phyloP scores from a whole-genome alignment of 2,113 vertebrate genomes.

The Mesoclemmys tuberculata region DNA sequence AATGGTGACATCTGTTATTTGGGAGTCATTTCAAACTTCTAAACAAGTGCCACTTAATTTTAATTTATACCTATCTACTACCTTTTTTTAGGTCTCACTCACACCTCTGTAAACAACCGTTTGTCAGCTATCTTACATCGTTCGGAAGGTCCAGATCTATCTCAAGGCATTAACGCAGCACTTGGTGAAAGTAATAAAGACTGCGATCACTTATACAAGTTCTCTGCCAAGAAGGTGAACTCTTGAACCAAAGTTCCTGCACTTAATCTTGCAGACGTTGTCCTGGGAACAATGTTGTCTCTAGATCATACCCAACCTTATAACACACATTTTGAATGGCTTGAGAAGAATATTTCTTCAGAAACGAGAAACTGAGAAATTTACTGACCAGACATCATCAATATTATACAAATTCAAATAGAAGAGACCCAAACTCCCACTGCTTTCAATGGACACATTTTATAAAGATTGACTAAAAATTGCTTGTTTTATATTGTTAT shows the following conservation, averaged over 20 bases:
- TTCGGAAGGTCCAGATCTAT: conserved; percentile 45
- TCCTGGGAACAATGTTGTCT: neutral
- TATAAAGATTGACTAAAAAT: neutral
- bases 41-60: conserved; percentile 56
- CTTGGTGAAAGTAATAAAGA: conserved; percentile 57
- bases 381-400: neutral
- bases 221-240: conserved; percentile 52
- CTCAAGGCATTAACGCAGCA: conserved; percentile 31
- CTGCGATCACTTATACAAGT: conserved; percentile 42
- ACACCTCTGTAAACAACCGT: conserved; percentile 44
- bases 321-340: neutral
- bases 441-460: neutral
- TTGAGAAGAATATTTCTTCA: neutral
- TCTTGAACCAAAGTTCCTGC: conserved; percentile 49
- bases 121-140: conserved; percentile 52
- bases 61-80: conserved; percentile 50
- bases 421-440: neutral
- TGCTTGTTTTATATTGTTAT: neutral
- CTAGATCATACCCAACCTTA: neutral
- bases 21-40: conserved; percentile 54
- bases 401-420: neutral
- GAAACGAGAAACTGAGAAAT: neutral
- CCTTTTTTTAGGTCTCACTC: conserved; percentile 37
- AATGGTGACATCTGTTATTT: conserved; percentile 36
- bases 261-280: conserved; percentile 15